Base-by-base conservation (phyloP, 1,140 invertebrate genomes). In the Neuroterus valhalla region DNA sequence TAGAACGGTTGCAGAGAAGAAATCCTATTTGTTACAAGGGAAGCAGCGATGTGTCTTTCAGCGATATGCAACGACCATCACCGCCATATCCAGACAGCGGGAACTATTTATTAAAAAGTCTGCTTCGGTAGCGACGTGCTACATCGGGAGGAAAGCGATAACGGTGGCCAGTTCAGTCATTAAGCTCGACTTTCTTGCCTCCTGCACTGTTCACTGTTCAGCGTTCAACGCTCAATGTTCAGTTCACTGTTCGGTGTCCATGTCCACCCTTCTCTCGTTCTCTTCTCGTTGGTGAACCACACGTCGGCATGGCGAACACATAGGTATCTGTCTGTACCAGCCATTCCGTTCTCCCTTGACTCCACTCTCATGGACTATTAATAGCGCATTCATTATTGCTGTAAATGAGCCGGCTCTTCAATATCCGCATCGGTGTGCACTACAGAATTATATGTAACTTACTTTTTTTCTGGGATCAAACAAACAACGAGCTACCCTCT, bases 101-200 rank as follows among this genome's bases (percentile, higher is more conserved):
- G 78, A 81, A 81, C 84, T 87, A 86, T 87, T 87, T 84, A 84
- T 87, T 84, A 85, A 87, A 86, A 88, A 86, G 80, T 82, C 79
- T 78, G 76, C 72, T 71, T 78, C 73, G 72, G 79, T 79, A 78
- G 77, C 80, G 82, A 82, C 86, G 87, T 87, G 88, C 81, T 86
- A 89, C 86, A 85, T 90, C 84, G 85, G 84, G 85, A 87, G 89
- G 89, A 90, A 89, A 90, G 87, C 84, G 89, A 89, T 90, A 90
- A 90, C 86, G 79, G 76, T 68, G 80, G 78, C 69, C 76, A 79
- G 79, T 74, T 62, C 84, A 78, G 84, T 86, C 87, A 85, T 90
- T 90, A 89, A 87, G 85, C 84, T 80, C 75, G 46, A 69, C 66
- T 38, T 14, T n/a, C 55, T 38, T 26, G 23, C 4, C 12, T 8